Conservation (phyloP, 2,113 vertebrate species). For the Tamias sibiricus region DNA sequence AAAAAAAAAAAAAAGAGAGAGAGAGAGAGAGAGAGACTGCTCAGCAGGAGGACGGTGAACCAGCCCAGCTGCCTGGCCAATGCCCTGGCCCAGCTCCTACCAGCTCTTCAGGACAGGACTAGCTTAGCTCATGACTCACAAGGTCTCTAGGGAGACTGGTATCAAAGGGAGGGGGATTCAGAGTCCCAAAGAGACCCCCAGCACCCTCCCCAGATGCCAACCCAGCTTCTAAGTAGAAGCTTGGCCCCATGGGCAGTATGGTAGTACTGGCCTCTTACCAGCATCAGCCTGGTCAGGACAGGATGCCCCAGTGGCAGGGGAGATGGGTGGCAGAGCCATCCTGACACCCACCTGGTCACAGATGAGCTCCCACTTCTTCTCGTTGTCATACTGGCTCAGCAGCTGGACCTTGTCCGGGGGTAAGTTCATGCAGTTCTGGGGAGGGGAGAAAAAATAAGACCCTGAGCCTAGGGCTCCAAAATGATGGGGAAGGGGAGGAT, state of each 20-base stretch:
- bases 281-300: background rate
- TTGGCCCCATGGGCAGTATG: background rate
- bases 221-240: background rate
- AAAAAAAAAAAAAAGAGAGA: too few species aligned
- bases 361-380: constrained; percentile 99
- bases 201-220: background rate
- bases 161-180: background rate
- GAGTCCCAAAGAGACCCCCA: background rate
- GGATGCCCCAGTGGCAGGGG: fast-evolving
- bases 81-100: background rate
- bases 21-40: too few species aligned
- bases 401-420: constrained; percentile 96
- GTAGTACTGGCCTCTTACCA: background rate
- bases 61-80: too few species aligned
- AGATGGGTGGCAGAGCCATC: background rate
- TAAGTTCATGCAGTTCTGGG: constrained; percentile 96
- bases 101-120: background rate
- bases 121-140: background rate
- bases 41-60: too few species aligned
- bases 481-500: too few species aligned
- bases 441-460: background rate
- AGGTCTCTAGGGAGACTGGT: background rate
- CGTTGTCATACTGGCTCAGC: constrained; percentile 95
- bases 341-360: constrained; percentile 85
- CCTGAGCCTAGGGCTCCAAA: background rate